A percentile compares a stretch with the other conserved stretches of the same genome.
These are phyloP conservation scores for Balanococcus diminutus DNA, from an alignment of 2,888 invertebrate species.

Conservation along the genomic window DNA sequence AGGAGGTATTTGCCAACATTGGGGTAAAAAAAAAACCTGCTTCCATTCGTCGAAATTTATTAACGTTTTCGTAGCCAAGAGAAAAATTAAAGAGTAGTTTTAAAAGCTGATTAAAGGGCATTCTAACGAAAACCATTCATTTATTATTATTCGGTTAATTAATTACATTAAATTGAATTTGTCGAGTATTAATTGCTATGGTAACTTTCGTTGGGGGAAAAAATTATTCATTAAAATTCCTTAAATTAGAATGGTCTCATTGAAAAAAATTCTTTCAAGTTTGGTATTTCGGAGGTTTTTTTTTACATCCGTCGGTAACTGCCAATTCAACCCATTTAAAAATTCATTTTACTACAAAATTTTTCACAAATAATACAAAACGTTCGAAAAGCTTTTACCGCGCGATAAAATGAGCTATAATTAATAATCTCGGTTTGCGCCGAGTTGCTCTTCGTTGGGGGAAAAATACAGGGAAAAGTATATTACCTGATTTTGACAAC, in stretches of 20 bases:
- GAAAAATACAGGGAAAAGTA: neutral
- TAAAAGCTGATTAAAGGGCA: neutral
- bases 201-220: neutral
- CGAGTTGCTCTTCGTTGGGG: neutral
- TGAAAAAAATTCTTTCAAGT: neutral
- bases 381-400: neutral
- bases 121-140: neutral
- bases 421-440: neutral
- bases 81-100: neutral
- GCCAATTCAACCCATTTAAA: neutral
- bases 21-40: neutral
- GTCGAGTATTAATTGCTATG: neutral
- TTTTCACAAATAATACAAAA: neutral
- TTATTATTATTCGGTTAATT: neutral
- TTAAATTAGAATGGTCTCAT: neutral
- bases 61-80: neutral
- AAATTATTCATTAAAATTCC: neutral
- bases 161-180: neutral
- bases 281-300: neutral
- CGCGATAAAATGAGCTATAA: neutral
- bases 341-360: neutral
- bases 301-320: neutral
- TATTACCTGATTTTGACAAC: slow-evolving; percentile 5
- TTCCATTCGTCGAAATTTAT: neutral
- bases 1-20: neutral